These are phyloP conservation scores for Stegastes partitus DNA, from an alignment of 2,113 vertebrate species.

Conservation along the genomic window DNA sequence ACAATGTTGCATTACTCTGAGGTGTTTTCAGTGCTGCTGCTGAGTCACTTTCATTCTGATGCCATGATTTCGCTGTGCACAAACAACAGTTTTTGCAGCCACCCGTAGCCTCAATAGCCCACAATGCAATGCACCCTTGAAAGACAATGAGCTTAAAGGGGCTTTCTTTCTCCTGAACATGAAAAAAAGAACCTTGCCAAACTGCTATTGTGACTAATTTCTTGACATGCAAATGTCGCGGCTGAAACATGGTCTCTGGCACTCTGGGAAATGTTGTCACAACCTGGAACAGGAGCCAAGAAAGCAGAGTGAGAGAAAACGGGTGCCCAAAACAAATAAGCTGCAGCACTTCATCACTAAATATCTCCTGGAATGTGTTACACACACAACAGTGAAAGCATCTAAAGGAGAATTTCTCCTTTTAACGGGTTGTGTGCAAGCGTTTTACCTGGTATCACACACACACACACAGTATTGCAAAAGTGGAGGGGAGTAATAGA, in stretches of 20 bases:
- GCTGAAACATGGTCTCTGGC: neutral
- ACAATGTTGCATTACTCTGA: neutral
- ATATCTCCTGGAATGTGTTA: constrained; percentile 22
- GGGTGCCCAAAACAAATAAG: constrained; percentile 12
- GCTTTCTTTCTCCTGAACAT: neutral
- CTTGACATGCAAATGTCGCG: neutral
- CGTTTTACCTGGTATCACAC: constrained; percentile 26
- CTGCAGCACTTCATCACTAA: constrained; percentile 47
- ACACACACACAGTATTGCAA: neutral
- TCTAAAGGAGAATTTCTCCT: constrained; percentile 28
- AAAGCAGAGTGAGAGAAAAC: constrained; percentile 6
- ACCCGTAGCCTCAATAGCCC: neutral
- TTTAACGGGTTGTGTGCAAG: constrained; percentile 35
- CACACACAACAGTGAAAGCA: neutral
- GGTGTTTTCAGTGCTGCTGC: neutral
- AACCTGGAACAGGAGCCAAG: constrained; percentile 1
- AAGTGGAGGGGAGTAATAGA: constrained; percentile 9
- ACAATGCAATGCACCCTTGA: neutral
- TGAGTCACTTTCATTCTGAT: neutral
- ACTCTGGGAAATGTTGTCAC: constrained; percentile 13
- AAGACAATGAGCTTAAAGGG: neutral
- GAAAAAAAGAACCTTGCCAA: neutral
- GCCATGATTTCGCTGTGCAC: neutral
- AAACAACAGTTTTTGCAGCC: neutral
- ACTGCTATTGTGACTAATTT: neutral